phyloP scores from a whole-genome alignment of 2,888 invertebrate genomes.

The Cataglyphis altisquamis region DNA sequence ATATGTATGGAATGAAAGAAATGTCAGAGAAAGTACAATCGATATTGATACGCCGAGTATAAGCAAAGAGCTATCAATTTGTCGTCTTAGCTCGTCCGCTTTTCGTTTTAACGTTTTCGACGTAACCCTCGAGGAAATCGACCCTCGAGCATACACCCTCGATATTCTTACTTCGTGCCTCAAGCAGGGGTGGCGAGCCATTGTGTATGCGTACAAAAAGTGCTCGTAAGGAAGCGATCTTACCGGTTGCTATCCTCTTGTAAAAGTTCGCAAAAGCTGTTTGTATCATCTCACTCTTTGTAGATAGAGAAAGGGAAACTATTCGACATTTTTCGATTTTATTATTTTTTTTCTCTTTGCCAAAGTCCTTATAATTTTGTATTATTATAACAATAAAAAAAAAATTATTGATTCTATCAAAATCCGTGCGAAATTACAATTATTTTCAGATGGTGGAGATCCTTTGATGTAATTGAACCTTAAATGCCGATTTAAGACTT shows the following conservation, averaged over 20 bases:
- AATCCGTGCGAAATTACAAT: neutral
- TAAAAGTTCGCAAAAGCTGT: slow-evolving; percentile 25
- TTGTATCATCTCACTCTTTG: slow-evolving; percentile 3
- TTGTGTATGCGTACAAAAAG: slow-evolving; percentile 57
- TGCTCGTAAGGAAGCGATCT: slow-evolving; percentile 61
- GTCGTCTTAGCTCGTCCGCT: slow-evolving; percentile 27
- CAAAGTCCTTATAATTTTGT: neutral
- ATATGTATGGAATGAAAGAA: neutral
- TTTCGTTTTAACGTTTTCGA: slow-evolving; percentile 34
- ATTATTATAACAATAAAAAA: neutral
- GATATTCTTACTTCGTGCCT: slow-evolving; percentile 30
- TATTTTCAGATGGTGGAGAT: too few relatives aligned
- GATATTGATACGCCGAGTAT: slow-evolving; percentile 17
- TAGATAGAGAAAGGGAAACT: neutral
- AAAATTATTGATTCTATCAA: neutral
- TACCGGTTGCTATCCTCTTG: slow-evolving; percentile 28
- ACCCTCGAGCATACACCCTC: slow-evolving; percentile 19
- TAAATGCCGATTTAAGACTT: neutral
- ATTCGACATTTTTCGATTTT: neutral
- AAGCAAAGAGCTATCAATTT: slow-evolving; percentile 32
- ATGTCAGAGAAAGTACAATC: neutral
- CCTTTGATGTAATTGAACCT: slow-evolving; percentile 9
- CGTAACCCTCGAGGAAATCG: slow-evolving; percentile 30
- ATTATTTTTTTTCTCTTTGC: neutral
- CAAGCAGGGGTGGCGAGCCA: slow-evolving; percentile 47